Conservation (phyloP, 2,113 vertebrate species). For the Condylura cristata region DNA sequence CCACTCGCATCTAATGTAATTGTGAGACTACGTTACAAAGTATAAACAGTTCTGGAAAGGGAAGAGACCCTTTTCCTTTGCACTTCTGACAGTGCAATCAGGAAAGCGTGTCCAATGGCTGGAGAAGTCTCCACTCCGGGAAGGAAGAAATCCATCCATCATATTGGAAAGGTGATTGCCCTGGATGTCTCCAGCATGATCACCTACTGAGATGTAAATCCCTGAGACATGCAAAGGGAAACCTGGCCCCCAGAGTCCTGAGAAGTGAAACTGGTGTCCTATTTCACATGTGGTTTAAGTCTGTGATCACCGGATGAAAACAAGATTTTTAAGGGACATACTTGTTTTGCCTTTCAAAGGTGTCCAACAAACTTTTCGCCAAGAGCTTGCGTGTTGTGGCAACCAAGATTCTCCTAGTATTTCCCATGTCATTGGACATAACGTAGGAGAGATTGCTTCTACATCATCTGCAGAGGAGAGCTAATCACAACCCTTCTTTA, state of each 20-base stretch:
- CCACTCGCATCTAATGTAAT: fast-evolving
- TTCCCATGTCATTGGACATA: not conserved
- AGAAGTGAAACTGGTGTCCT: not conserved
- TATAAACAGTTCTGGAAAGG: not conserved
- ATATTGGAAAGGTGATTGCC: conserved; percentile 55
- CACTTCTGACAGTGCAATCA: not conserved
- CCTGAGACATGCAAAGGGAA: conserved; percentile 4
- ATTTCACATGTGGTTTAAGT: conserved; percentile 33
- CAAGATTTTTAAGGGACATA: not conserved
- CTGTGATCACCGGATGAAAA: conserved; percentile 26
- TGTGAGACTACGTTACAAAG: not conserved
- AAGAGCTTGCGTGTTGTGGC: not conserved
- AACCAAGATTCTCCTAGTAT: not conserved
- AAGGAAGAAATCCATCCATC: conserved; percentile 4
- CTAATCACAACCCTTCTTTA: not conserved
- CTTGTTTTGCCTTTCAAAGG: not conserved
- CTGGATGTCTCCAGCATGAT: not conserved
- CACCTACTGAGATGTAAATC: conserved; percentile 49
- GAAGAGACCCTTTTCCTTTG: too few relatives aligned
- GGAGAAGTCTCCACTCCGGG: not conserved
- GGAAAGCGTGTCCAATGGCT: not conserved
- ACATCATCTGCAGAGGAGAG: not conserved
- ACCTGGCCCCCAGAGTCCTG: not conserved
- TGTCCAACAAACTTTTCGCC: not conserved
- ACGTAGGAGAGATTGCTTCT: not conserved